Evolutionary conservation across 2,888 invertebrate species (phyloP), one percentile per base, ranked within the genome.

Genomic region (Arge pagana): DNA sequence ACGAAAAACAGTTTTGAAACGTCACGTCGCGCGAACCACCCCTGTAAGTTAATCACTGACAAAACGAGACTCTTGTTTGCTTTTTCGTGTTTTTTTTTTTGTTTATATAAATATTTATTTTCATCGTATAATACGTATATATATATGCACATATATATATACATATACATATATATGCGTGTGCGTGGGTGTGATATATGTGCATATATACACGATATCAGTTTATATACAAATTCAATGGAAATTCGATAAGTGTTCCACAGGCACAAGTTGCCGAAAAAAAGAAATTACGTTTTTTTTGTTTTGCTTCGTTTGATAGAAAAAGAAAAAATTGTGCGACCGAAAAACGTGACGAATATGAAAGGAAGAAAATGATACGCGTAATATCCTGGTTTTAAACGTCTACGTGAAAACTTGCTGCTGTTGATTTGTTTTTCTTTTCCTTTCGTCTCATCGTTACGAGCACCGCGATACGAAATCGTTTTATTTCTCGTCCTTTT

Each of bases 221-320:
- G 36, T 59, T 56, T 62, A 59, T 58, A 63, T 63, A 66, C 60
- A 65, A 54, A 56, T 65, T 51, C 58, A 62, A 62, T 66, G 65
- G 64, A 67, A 66, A 59, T 58, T 66, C 64, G 60, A 68, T 68
- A 68, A 71, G 63, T 72, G 74, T 74, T 77, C 76, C 76, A 76
- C 76, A 74, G 76, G 76, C 77, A 75, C 76, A 76, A 75, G 74
- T 74, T 74, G 74, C 73, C 72, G 72, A n/a, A 71, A 57, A 67
- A 57, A 63, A 55, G 52, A 64, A 55, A 58, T n/a, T n/a, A n/a
- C n/a, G n/a, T n/a, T n/a, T n/a, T n/a, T n/a, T n/a, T n/a, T n/a
- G n/a, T n/a, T n/a, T n/a, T n/a, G n/a, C n/a, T n/a, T n/a, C n/a
- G n/a, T n/a, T n/a, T n/a, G n/a, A n/a, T 53, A 58, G 55, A 59